phyloP scores from a whole-genome alignment of 1,140 invertebrate genomes.

The Thrips palmi region DNA sequence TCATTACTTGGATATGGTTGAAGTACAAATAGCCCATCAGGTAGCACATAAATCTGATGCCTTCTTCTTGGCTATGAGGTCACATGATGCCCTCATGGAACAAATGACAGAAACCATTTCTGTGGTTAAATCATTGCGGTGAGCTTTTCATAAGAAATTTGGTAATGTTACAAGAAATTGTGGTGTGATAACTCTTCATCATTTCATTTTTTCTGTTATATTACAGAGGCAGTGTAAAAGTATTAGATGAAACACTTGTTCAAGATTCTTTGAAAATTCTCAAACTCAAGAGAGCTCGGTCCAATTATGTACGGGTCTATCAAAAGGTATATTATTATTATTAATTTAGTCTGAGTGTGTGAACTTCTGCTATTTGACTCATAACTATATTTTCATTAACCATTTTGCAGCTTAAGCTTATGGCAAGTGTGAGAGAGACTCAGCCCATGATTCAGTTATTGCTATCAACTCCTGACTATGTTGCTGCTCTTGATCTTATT shows the following conservation, averaged over 20 bases:
- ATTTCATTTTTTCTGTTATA: conserved; percentile 22
- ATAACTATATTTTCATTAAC: background rate
- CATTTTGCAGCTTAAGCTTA: conserved; percentile 53
- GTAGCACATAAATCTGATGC: conserved; percentile 90
- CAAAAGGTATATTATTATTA: conserved; percentile 28
- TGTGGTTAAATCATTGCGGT: conserved; percentile 54
- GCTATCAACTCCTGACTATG: conserved; percentile 90
- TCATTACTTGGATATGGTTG: conserved; percentile 87
- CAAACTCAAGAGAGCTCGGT: conserved; percentile 25
- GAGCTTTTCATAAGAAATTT: too few species aligned
- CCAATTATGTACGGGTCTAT: conserved; percentile 28
- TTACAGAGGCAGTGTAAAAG: too few species aligned
- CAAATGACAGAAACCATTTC: conserved; percentile 67
- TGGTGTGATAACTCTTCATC: conserved; percentile 2
- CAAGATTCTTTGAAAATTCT: conserved; percentile 63
- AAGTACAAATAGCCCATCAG: conserved; percentile 88
- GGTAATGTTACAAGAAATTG: too few species aligned
- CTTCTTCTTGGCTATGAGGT: conserved; percentile 94
- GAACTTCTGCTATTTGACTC: background rate
- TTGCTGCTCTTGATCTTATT: conserved; percentile 92
- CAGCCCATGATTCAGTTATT: conserved; percentile 92
- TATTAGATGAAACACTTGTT: conserved; percentile 64
- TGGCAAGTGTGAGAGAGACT: conserved; percentile 92
- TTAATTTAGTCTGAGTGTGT: background rate
- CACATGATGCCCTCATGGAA: conserved; percentile 82